These are phyloP conservation scores for Drosophila simulans DNA, from an alignment of 1,140 invertebrate genomes.

Conservation along the genomic window DNA sequence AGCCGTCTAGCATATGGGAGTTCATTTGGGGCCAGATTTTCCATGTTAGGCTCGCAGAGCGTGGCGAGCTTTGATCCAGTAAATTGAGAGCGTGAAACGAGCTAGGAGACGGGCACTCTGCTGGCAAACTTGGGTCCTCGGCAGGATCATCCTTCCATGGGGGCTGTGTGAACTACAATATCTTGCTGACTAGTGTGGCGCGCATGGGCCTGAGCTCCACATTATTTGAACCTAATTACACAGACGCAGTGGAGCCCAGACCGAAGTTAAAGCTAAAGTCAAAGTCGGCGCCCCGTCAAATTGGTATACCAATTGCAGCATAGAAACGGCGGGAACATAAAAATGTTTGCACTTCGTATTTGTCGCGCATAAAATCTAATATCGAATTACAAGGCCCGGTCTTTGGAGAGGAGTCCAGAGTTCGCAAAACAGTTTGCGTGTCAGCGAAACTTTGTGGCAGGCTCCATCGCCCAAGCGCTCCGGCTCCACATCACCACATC, in stretches of 20 bases:
- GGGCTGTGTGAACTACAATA: neutral
- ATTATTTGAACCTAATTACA: constrained; percentile 77
- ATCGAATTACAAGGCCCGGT: constrained; percentile 73
- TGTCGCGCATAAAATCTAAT: constrained; percentile 83
- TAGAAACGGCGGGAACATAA: constrained; percentile 78
- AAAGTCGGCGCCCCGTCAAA: constrained; percentile 53
- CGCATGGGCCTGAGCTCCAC: constrained; percentile 56
- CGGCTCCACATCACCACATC: neutral
- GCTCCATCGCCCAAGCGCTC: constrained; percentile 19
- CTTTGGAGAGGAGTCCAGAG: constrained; percentile 12
- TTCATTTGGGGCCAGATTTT: constrained; percentile 53
- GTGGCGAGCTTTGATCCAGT: constrained; percentile 48
- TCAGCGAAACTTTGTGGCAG: constrained; percentile 71
- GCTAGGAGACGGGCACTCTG: constrained; percentile 5
- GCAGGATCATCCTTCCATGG: constrained; percentile 8
- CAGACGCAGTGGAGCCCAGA: constrained; percentile 23
- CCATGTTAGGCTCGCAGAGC: constrained; percentile 33
- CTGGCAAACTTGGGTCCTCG: neutral
- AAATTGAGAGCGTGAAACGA: constrained; percentile 61
- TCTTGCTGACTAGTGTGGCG: neutral
- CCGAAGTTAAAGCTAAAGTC: constrained; percentile 26
- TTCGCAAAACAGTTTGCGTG: constrained; percentile 51
- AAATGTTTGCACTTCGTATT: constrained; percentile 83
- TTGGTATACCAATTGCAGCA: constrained; percentile 63
- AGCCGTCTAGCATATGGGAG: constrained; percentile 17